phyloP scores from a whole-genome alignment of 1,140 invertebrate genomes.

The Neuroterus valhalla region DNA sequence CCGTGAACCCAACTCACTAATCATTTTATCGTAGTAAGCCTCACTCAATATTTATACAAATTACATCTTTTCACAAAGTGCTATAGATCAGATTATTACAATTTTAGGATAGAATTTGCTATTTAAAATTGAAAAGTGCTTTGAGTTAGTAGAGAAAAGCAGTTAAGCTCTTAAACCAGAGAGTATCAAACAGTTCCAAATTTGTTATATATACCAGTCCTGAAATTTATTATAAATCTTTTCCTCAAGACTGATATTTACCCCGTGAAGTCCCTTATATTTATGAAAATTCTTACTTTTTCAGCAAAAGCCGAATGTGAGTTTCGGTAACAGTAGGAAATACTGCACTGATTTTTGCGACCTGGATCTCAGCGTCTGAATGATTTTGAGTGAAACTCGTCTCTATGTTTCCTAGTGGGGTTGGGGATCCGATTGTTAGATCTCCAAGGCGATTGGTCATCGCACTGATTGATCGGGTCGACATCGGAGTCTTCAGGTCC shows the following conservation, averaged over 20 bases:
- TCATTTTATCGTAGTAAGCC: too few relatives aligned
- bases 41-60: too few relatives aligned
- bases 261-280: too few relatives aligned
- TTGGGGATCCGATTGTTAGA: slow-evolving; percentile 69
- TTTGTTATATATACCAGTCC: background rate
- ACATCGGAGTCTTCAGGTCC: slow-evolving; percentile 75
- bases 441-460: slow-evolving; percentile 71
- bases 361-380: slow-evolving; percentile 81
- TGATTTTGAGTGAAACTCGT: slow-evolving; percentile 78
- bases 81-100: too few relatives aligned
- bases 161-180: slow-evolving; percentile 10
- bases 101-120: too few relatives aligned
- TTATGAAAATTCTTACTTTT: slow-evolving; percentile 83
- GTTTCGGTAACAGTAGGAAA: slow-evolving; percentile 93
- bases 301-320: slow-evolving; percentile 89
- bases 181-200: background rate
- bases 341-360: slow-evolving; percentile 90
- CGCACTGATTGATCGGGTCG: slow-evolving; percentile 69
- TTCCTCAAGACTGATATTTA: too few relatives aligned
- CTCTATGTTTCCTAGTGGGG: slow-evolving; percentile 79
- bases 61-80: too few relatives aligned
- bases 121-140: background rate
- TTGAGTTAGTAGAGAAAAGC: slow-evolving; percentile 26
- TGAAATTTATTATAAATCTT: background rate
- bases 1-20: too few relatives aligned